Percentiles rank a stretch among this genome's conserved stretches.
phyloP scores from a whole-genome alignment of 1,140 invertebrate species.

The Ostrea edulis region DNA sequence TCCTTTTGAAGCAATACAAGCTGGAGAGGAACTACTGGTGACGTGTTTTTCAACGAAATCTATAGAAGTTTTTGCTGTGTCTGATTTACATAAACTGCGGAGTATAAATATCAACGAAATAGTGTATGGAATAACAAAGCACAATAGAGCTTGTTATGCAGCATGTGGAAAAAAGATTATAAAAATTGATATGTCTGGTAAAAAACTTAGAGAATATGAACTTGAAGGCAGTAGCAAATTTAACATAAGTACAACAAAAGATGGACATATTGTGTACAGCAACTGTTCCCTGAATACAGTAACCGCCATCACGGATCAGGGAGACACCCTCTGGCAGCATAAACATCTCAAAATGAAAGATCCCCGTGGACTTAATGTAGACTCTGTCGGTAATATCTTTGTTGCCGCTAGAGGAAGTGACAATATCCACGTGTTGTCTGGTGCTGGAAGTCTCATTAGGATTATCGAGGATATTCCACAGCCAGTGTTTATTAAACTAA shows the following conservation, averaged over 20 bases:
- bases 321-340: too few relatives aligned
- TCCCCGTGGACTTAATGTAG: too few relatives aligned
- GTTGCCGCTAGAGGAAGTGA: background rate
- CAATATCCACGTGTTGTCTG: slow-evolving; percentile 1
- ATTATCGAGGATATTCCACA: background rate
- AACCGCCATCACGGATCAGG: background rate
- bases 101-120: too few relatives aligned
- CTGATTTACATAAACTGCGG: too few relatives aligned
- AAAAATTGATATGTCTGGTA: too few relatives aligned
- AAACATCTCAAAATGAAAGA: too few relatives aligned
- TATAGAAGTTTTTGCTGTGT: too few relatives aligned
- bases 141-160: too few relatives aligned
- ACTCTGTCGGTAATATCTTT: too few relatives aligned
- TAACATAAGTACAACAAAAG: background rate
- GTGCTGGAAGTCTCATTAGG: background rate
- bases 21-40: background rate
- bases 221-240: background rate
- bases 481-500: background rate
- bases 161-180: too few relatives aligned
- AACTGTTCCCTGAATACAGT: background rate
- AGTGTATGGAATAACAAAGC: too few relatives aligned
- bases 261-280: background rate
- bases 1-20: background rate
- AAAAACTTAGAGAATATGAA: too few relatives aligned
- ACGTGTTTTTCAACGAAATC: background rate